Evolutionary conservation across 1,140 invertebrate genomes (phyloP).

Genomic region (Meloidogyne floridensis): DNA sequence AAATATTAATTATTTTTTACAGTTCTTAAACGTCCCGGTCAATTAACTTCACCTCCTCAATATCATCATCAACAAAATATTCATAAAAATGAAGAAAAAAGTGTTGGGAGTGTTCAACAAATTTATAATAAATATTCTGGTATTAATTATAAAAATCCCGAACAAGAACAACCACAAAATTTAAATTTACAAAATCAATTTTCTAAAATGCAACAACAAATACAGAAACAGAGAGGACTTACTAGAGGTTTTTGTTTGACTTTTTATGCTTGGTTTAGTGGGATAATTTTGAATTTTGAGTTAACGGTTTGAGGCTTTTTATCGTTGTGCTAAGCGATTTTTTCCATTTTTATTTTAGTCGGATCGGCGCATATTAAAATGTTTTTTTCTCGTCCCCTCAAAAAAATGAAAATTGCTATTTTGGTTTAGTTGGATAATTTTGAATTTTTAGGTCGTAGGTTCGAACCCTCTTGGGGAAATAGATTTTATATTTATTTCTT

Average conservation of each 20-base stretch:
- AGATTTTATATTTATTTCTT: no score
- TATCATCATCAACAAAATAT: neutral
- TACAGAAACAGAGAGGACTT: neutral
- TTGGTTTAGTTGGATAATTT: no score
- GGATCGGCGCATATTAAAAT: no score
- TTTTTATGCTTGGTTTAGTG: no score
- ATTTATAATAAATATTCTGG: neutral
- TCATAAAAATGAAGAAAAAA: neutral
- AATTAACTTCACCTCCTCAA: neutral
- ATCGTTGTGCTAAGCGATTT: no score
- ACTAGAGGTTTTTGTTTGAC: neutral
- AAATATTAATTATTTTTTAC: neutral
- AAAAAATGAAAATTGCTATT: no score
- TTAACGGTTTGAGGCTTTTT: no score
- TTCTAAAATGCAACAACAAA: slow-evolving; percentile 5
- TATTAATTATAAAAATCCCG: neutral
- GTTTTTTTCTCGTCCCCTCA: no score
- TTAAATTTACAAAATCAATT: neutral
- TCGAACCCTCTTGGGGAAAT: no score
- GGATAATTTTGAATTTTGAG: no score
- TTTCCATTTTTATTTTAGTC: no score
- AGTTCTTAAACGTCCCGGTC: neutral
- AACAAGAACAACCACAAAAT: neutral
- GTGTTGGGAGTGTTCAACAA: neutral
- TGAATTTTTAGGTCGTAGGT: no score